Evolutionary conservation across 2,888 invertebrate genomes (phyloP), one percentile per base, ranked within the genome.

Genomic region (Erebia aethiops): DNA sequence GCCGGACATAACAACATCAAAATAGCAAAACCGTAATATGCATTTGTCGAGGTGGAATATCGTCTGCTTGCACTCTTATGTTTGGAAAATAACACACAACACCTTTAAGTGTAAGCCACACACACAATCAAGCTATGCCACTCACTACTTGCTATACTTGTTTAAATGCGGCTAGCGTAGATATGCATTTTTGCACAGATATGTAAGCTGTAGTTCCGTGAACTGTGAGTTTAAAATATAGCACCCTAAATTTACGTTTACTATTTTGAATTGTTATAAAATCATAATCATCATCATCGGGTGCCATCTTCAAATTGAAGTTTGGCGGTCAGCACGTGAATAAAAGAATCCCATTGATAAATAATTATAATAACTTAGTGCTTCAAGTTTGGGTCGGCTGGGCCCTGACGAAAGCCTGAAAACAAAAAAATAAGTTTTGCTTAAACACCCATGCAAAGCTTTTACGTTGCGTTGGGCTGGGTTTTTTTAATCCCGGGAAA

Each of bases 101-200:
- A 62, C 62, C 49, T 62, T 49, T 49, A 21, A 49, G 62, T 49
- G 62, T 49, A 21, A 62, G 21, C 21, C 61, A 49, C 62, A 49
- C 49, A 46, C 62, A 62, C 62, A 62, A 49, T 62, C 46, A 21
- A 49, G 21, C 21, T 13, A 18, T 13, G 43, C 18, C 46, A 9
- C 16, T 46, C 14, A 46, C 62, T 21, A 49, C 62, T 26, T 49
- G 46, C 21, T 49, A 62, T 49, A 62, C 13, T 57, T 57, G 26
- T 57, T 57, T 26, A 21, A 2, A 62, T 62, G 62, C 21, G 18
- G 46, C 18, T 43, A 11, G 21, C 21, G 21, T 62, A 62, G 14
- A 62, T 43, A 62, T 46, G 61, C 43, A 61, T 61, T 61, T 49
- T 14, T 49, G 62, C 62, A 21, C 62, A 49, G 26, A 62, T 9